A percentile compares a stretch with the other conserved stretches of the same genome.
Conservation (phyloP, 2,797 vertebrate species). For the Takifugu rubripes region DNA sequence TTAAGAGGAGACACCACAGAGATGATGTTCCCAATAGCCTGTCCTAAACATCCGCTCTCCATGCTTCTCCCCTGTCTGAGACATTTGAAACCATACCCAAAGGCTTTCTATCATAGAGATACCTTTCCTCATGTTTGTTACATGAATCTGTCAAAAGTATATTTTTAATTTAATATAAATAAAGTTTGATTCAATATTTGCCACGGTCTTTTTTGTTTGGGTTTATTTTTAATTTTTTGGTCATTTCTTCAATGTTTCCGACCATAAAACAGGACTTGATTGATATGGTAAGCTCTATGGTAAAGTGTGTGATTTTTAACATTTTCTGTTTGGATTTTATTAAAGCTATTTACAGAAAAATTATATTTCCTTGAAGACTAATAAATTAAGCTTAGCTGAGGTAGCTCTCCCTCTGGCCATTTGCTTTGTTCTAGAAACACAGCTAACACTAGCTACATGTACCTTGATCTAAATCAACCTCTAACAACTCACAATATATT, state of each 20-base stretch:
- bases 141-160: constrained; percentile 99
- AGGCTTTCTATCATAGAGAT: constrained; percentile 92
- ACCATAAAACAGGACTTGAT: too few species aligned
- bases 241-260: background rate
- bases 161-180: constrained; percentile 99
- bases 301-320: too few species aligned
- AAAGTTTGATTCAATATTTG: constrained; percentile 94
- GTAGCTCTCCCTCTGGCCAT: too few species aligned
- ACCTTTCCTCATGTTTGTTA: constrained; percentile 98
- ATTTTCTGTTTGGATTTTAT: too few species aligned
- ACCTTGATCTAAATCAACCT: too few species aligned
- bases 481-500: too few species aligned
- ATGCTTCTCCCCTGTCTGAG: constrained; percentile 4
- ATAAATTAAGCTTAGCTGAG: too few species aligned
- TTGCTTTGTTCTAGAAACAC: too few species aligned
- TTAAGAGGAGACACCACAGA: constrained; percentile 29
- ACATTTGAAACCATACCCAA: constrained; percentile 78
- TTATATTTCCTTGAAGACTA: too few species aligned
- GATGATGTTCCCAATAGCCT: constrained; percentile 22
- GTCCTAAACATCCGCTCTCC: constrained; percentile 22
- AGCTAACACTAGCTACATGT: too few species aligned
- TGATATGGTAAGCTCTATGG: too few species aligned
- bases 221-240: background rate
- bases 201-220: constrained; percentile 6
- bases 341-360: too few species aligned